Conservation (phyloP, 1,140 invertebrate species). For the Bemisia tabaci region DNA sequence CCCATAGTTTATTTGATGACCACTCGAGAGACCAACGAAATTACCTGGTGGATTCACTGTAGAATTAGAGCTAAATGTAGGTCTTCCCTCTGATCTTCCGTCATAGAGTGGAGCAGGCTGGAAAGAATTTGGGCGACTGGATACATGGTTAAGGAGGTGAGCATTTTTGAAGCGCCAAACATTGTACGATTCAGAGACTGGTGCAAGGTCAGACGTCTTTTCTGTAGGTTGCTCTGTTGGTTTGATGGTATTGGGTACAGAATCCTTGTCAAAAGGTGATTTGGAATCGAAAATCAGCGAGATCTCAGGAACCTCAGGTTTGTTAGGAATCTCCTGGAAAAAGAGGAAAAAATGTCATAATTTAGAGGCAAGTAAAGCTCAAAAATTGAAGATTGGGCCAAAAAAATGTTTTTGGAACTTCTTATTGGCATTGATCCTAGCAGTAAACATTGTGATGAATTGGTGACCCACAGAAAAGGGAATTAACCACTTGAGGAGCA, state of each 20-base stretch:
- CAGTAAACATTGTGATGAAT: no score
- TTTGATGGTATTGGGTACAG: neutral
- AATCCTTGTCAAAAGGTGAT: neutral
- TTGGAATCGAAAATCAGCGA: slow-evolving; percentile 13
- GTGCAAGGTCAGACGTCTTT: neutral
- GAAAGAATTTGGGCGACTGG: neutral
- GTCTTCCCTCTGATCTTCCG: neutral
- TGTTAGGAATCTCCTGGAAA: slow-evolving; percentile 12
- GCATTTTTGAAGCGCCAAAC: neutral
- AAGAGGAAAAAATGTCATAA: neutral
- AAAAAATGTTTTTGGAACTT: no score
- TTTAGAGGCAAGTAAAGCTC: no score
- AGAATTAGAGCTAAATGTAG: no score
- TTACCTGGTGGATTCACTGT: no score
- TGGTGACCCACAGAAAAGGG: no score
- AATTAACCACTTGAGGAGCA: no score
- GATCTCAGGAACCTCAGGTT: slow-evolving; percentile 16
- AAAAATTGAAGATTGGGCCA: no score
- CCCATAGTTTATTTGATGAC: no score
- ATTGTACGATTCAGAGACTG: neutral
- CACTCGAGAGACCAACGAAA: no score
- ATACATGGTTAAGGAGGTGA: neutral
- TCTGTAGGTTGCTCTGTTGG: neutral
- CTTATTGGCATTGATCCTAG: no score
- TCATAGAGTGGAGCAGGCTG: neutral